Percentiles rank a stretch among this genome's conserved stretches.
Evolutionary conservation across 2,888 invertebrate species (phyloP).

Genomic region (Drosophila prostipennis): DNA sequence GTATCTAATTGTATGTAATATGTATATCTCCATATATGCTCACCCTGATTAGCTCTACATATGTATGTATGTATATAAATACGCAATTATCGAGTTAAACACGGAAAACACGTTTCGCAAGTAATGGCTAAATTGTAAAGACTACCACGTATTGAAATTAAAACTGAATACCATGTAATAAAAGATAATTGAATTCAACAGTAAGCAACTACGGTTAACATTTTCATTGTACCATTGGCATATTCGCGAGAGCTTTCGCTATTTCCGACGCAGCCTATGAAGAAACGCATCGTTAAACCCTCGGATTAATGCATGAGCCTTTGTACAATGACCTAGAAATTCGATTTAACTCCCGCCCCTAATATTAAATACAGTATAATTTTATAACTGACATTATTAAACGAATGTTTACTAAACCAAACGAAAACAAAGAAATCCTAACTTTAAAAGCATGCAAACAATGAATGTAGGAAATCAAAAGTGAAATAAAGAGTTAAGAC

Average conservation of each 20-base stretch:
- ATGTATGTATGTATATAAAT: constrained; percentile 53
- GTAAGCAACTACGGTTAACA: constrained; percentile 47
- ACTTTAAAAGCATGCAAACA: constrained; percentile 47
- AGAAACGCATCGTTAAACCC: background rate
- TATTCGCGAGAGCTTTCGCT: background rate
- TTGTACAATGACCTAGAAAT: constrained; percentile 41
- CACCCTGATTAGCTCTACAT: constrained; percentile 50
- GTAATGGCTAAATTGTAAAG: constrained; percentile 48
- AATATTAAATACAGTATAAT: constrained; percentile 33
- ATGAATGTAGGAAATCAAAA: constrained; percentile 47
- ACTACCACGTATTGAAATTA: constrained; percentile 45
- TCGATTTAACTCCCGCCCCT: constrained; percentile 23
- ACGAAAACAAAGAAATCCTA: constrained; percentile 45
- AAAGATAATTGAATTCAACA: constrained; percentile 43
- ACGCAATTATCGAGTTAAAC: constrained; percentile 36
- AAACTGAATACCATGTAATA: constrained; percentile 41
- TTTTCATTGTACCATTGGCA: constrained; percentile 32
- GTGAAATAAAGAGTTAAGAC: constrained; percentile 39
- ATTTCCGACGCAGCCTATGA: background rate
- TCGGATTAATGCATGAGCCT: constrained; percentile 21
- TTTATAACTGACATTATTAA: constrained; percentile 43
- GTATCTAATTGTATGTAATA: constrained; percentile 45
- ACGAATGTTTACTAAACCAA: constrained; percentile 49
- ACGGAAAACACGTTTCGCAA: constrained; percentile 30
- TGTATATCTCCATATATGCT: constrained; percentile 48